Evolutionary conservation across 2,113 vertebrate genomes (phyloP).

Genomic region (Balaeniceps rex): DNA sequence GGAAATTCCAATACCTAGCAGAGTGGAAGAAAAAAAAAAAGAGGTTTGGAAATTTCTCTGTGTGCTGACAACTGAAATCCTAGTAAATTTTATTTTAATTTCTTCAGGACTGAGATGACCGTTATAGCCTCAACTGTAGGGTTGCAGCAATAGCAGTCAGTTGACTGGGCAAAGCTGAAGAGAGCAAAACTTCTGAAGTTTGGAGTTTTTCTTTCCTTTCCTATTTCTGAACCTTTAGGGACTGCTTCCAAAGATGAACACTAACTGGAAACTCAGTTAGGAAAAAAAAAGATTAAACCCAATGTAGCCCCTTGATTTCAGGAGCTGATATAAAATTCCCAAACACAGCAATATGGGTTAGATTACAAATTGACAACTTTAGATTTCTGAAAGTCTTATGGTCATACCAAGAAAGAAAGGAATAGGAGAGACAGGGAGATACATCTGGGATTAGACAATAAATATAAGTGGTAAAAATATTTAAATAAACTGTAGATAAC

Average conservation of each 20-base stretch:
- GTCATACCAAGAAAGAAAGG: not conserved
- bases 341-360: not conserved
- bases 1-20: not conserved
- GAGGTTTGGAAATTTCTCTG: not conserved
- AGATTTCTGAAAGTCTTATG: not conserved
- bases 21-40: not conserved
- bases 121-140: not conserved
- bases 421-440: not conserved
- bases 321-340: not conserved
- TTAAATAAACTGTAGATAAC: not conserved
- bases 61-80: not conserved
- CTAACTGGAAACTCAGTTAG: not conserved
- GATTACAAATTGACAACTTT: not conserved
- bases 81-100: not conserved
- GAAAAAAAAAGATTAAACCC: not conserved
- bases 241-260: not conserved
- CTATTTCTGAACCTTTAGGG: not conserved
- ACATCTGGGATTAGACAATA: not conserved
- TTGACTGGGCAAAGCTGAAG: not conserved
- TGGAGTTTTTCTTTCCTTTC: not conserved
- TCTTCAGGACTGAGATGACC: not conserved
- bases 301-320: not conserved
- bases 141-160: not conserved
- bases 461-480: not conserved
- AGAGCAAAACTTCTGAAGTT: not conserved